These are phyloP conservation scores for Macrophya alboannulata DNA, from an alignment of 2,888 invertebrate genomes.

Conservation along the genomic window DNA sequence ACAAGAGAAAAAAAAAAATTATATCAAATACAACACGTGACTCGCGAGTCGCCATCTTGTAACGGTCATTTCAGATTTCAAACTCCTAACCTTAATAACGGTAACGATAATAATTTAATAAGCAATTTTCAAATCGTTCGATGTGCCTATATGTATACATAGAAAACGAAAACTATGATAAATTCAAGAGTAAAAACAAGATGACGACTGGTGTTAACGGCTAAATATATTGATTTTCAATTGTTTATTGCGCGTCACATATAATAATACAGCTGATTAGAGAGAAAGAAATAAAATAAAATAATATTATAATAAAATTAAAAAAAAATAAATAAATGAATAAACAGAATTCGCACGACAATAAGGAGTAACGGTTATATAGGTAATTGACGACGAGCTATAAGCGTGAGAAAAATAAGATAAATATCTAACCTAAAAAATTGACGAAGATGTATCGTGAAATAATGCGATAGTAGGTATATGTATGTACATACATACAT, in stretches of 20 bases:
- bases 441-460: neutral
- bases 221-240: neutral
- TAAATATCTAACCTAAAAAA: neutral
- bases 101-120: neutral
- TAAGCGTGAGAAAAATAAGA: constrained; percentile 16
- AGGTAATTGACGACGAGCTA: constrained; percentile 9
- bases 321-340: constrained; percentile 31
- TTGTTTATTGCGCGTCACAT: constrained; percentile 14
- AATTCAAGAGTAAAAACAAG: neutral
- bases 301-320: neutral
- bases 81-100: neutral
- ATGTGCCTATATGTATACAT: no score
- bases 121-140: neutral
- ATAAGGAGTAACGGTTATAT: constrained; percentile 78
- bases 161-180: neutral
- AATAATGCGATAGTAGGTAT: neutral
- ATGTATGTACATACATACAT: neutral
- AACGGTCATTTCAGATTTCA: neutral
- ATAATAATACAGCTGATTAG: constrained; percentile 11
- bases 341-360: constrained; percentile 79
- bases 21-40: neutral
- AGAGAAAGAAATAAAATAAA: neutral
- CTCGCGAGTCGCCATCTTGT: neutral
- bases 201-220: neutral
- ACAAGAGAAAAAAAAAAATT: neutral